A percentile compares a stretch with the other conserved stretches of the same genome.
Conservation (phyloP, 1,140 invertebrate species). For the Drosophila arawakana region DNA sequence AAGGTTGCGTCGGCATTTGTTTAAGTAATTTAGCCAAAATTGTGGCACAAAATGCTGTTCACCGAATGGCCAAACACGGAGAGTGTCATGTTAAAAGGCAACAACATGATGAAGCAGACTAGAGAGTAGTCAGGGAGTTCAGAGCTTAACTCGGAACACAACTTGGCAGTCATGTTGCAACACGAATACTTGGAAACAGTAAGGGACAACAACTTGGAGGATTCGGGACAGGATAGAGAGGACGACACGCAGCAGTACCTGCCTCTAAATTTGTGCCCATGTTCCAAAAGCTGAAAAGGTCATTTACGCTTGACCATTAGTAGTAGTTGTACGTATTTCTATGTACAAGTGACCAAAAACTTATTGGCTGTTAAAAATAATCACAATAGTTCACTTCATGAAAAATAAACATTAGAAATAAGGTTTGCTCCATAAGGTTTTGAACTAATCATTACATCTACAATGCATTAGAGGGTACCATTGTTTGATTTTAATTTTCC, state of each 20-base stretch:
- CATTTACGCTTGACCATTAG: slow-evolving; percentile 58
- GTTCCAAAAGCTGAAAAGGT: slow-evolving; percentile 50
- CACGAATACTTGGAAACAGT: slow-evolving; percentile 38
- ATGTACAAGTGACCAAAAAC: slow-evolving; percentile 43
- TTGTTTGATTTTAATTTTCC: slow-evolving; percentile 55
- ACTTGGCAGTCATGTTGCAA: slow-evolving; percentile 40
- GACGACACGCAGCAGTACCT: slow-evolving; percentile 25
- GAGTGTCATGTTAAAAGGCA: slow-evolving; percentile 47
- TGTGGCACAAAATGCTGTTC: slow-evolving; percentile 68
- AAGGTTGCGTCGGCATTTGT: slow-evolving; percentile 49
- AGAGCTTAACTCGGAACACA: slow-evolving; percentile 32
- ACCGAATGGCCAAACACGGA: slow-evolving; percentile 50
- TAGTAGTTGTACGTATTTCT: slow-evolving; percentile 28
- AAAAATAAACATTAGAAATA: background rate
- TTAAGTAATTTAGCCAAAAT: slow-evolving; percentile 73
- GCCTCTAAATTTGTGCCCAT: slow-evolving; percentile 20
- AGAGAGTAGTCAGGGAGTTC: slow-evolving; percentile 20
- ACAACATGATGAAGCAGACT: slow-evolving; percentile 6
- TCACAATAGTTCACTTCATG: slow-evolving; percentile 66
- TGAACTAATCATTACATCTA: slow-evolving; percentile 43
- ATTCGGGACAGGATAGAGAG: background rate
- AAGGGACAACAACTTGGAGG: slow-evolving; percentile 48
- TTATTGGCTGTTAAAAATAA: slow-evolving; percentile 78
- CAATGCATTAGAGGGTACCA: slow-evolving; percentile 37
- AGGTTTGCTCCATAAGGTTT: slow-evolving; percentile 4